Conservation (phyloP, 92 coral and sea anemone genomes). For the Virgularia gustaviana region DNA sequence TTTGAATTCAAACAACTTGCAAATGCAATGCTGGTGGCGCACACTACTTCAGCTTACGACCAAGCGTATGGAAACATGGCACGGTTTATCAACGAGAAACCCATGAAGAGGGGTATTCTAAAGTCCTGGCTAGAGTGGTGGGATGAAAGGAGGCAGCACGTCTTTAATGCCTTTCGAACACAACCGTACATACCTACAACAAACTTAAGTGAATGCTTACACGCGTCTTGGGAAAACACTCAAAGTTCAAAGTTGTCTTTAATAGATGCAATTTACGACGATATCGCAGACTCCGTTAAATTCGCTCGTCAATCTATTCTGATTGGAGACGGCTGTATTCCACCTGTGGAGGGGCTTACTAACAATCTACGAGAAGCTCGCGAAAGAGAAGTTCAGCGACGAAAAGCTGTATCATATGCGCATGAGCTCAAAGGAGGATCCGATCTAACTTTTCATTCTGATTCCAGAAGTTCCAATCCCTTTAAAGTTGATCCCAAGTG, state of each 20-base stretch:
- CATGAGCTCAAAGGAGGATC: conserved; percentile 22
- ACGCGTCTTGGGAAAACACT: conserved; percentile 28
- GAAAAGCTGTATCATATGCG: conserved; percentile 4
- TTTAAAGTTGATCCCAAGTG: conserved; percentile 33
- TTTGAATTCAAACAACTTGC: conserved; percentile 33
- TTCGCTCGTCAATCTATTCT: conserved; percentile 21
- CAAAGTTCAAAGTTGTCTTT: conserved; percentile 31
- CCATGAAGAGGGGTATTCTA: conserved; percentile 6
- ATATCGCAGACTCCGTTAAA: conserved; percentile 37
- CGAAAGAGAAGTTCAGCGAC: conserved; percentile 30
- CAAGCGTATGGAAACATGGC: conserved; percentile 33
- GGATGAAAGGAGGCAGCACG: conserved; percentile 36
- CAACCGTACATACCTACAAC: conserved; percentile 30
- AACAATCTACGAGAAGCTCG: conserved; percentile 2
- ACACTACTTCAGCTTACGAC: conserved; percentile 5
- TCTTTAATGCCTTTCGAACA: conserved; percentile 27
- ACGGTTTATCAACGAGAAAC: conserved; percentile 20
- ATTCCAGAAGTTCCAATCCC: background rate
- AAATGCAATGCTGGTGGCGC: conserved; percentile 22
- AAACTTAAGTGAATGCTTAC: conserved; percentile 29
- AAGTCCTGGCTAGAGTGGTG: conserved; percentile 45
- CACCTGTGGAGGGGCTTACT: conserved; percentile 6
- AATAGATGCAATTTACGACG: conserved; percentile 25
- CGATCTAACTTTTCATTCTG: conserved; percentile 1
- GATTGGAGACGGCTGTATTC: conserved; percentile 23